Conservation (phyloP, 2,797 vertebrate genomes). For the Philypnodon macrostomus region DNA sequence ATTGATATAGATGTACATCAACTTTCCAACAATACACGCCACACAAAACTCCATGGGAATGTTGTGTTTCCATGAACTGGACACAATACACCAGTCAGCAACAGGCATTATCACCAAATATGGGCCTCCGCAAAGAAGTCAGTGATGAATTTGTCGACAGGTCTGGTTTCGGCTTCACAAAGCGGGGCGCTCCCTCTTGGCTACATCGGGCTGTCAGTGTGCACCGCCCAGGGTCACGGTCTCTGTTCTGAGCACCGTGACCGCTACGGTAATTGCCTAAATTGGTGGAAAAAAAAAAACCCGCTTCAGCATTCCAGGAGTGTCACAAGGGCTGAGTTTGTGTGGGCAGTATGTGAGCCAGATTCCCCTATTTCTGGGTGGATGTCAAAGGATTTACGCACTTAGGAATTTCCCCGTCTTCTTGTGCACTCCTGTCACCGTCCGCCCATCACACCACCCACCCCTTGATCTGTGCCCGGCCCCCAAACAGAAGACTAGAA, state of each 20-base stretch:
- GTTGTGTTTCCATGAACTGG: slow-evolving; percentile 23
- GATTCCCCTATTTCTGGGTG: slow-evolving; percentile 68
- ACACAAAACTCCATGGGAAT: slow-evolving; percentile 44
- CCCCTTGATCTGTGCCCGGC: slow-evolving; percentile 57
- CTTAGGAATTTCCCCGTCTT: slow-evolving; percentile 62
- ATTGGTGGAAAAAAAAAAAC: slow-evolving; percentile 66
- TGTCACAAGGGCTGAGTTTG: slow-evolving; percentile 65
- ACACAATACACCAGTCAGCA: slow-evolving; percentile 48
- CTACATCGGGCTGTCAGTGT: slow-evolving; percentile 59
- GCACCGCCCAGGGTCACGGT: slow-evolving; percentile 65
- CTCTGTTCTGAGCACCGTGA: slow-evolving; percentile 70
- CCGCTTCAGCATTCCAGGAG: slow-evolving; percentile 67
- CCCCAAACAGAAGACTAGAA: slow-evolving; percentile 45
- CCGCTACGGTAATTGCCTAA: slow-evolving; percentile 69
- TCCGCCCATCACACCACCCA: slow-evolving; percentile 61
- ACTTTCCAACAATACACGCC: slow-evolving; percentile 1
- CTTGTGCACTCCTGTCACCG: slow-evolving; percentile 58
- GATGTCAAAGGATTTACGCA: slow-evolving; percentile 71
- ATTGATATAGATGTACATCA: too few species aligned
- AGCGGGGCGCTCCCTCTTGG: slow-evolving; percentile 51
- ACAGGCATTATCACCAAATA: slow-evolving; percentile 50
- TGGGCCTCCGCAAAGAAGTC: slow-evolving; percentile 47
- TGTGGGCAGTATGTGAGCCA: slow-evolving; percentile 61
- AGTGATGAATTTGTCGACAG: slow-evolving; percentile 69
- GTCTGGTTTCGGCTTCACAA: slow-evolving; percentile 60